Percentiles rank a stretch among this genome's conserved stretches.
Evolutionary conservation across 2,113 vertebrate genomes (phyloP).

Genomic region (Antennarius striatus): DNA sequence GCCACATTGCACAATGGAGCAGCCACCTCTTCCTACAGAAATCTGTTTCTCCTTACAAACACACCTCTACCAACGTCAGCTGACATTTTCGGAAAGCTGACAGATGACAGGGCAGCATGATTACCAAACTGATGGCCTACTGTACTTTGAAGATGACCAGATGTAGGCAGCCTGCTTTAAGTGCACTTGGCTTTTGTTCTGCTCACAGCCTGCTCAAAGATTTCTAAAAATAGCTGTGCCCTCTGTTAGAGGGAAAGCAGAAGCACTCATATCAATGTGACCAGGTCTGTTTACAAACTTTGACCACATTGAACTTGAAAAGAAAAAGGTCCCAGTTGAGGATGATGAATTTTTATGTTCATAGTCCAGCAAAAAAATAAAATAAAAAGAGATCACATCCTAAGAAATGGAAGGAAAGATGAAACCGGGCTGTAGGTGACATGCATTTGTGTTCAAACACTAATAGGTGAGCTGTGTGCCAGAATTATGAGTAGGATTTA

Average conservation of each 20-base stretch:
- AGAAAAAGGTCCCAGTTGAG: background rate
- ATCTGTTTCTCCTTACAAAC: conserved; percentile 46
- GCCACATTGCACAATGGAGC: conserved; percentile 77
- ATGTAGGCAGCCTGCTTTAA: conserved; percentile 31
- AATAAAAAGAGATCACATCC: background rate
- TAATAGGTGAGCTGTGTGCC: conserved; percentile 66
- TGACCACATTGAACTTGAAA: background rate
- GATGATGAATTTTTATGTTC: background rate
- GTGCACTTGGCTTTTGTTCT: conserved; percentile 42
- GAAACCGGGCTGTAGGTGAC: conserved; percentile 49
- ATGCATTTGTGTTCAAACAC: conserved; percentile 51
- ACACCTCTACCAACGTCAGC: conserved; percentile 20
- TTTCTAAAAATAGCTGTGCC: conserved; percentile 50
- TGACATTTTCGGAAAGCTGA: conserved; percentile 17
- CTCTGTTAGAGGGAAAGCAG: conserved; percentile 7
- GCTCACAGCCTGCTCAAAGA: conserved; percentile 44
- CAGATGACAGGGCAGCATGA: background rate
- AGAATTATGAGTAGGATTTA: conserved; percentile 75
- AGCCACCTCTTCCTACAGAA: conserved; percentile 72
- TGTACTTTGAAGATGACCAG: conserved; percentile 25
- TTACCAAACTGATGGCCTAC: conserved; percentile 11
- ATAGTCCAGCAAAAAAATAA: background rate
- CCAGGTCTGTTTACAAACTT: conserved; percentile 19
- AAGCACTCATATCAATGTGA: conserved; percentile 6
- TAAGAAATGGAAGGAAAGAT: conserved; percentile 4